Evolutionary conservation across 1,140 invertebrate genomes (phyloP), one percentile per base, ranked within the genome.

Genomic region (Zaprionus capensis): DNA sequence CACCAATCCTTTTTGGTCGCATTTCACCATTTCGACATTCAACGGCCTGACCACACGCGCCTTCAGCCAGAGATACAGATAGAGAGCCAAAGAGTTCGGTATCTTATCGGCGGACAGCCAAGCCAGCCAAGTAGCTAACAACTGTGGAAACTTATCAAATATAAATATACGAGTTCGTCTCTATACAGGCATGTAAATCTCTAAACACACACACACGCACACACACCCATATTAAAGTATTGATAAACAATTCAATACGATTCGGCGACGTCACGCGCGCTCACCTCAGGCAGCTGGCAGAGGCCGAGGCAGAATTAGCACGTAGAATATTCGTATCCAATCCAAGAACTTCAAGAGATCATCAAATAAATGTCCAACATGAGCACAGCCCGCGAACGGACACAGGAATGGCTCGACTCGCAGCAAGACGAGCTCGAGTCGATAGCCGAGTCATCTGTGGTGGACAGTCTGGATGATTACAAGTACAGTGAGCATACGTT

Each of bases 341-440:
- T 15, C 4, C 31, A 24, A 61, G 26, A 34, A 34, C 9, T 11
- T 11, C 31, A 11, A 34, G 31, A 34, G 31, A 34, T 34, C 31
- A 34, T 11, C 6, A 17, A 20, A 20, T 62, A 36, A 22, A 86
- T 86, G 82, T 80, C 82, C 41, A 71, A 78, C 55, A 53, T 78
- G 68, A 61, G 82, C 9, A 83, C 44, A 46, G 65, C 56, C 17
- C 61, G 80, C 61, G 81, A 90, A 20, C 70, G 81, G 7, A 90
- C 85, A 5, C 67, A 76, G 5, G 76, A 90, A 57, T 90, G 85
- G 85, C 20, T 90, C 26, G 79, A 55, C 2, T 53, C 67, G 1
- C 86, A 90, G 36, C 73, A 78, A 24, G 88, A 91, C 46, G 87
- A 91, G 5, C 34, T 87, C 7, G 88, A 91, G 24, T 91, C 87